Conservation (phyloP, 2,113 vertebrate genomes). For the Nothoprocta pentlandii region DNA sequence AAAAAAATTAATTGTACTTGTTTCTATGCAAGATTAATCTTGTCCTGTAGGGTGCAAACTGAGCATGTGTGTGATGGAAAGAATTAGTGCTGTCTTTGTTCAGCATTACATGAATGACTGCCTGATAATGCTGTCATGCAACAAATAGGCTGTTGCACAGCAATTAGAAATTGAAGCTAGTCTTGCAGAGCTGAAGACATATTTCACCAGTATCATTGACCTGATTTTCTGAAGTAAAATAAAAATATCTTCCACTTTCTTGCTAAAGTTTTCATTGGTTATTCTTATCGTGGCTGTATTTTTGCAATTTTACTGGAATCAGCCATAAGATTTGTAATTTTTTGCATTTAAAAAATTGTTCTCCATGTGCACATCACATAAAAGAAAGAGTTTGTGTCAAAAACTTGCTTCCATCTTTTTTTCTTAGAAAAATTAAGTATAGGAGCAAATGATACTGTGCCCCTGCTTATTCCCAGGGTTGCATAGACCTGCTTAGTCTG, state of each 20-base stretch:
- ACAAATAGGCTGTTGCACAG: not conserved
- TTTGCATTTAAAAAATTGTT: not conserved
- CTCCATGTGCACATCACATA: not conserved
- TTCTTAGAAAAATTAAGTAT: not conserved
- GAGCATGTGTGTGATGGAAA: not conserved
- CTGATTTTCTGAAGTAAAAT: not conserved
- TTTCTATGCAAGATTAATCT: not conserved
- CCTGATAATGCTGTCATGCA: not conserved
- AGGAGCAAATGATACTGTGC: not conserved
- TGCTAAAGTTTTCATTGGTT: not conserved
- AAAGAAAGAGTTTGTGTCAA: not conserved
- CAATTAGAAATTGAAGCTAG: not conserved
- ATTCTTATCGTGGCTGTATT: not conserved
- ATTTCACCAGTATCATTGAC: not conserved
- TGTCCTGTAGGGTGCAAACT: not conserved
- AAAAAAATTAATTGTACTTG: not conserved
- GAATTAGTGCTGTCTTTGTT: not conserved
- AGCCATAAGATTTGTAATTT: not conserved
- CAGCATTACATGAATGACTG: not conserved
- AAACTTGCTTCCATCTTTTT: not conserved
- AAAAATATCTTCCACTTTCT: not conserved
- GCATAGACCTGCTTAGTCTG: not conserved
- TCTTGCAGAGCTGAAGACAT: not conserved
- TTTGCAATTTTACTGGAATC: not conserved
- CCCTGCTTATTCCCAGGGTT: not conserved